Percentiles rank a stretch among this genome's conserved stretches.
Evolutionary conservation across 2,797 vertebrate genomes (phyloP).

Genomic region (Sebastes trivittatus): DNA sequence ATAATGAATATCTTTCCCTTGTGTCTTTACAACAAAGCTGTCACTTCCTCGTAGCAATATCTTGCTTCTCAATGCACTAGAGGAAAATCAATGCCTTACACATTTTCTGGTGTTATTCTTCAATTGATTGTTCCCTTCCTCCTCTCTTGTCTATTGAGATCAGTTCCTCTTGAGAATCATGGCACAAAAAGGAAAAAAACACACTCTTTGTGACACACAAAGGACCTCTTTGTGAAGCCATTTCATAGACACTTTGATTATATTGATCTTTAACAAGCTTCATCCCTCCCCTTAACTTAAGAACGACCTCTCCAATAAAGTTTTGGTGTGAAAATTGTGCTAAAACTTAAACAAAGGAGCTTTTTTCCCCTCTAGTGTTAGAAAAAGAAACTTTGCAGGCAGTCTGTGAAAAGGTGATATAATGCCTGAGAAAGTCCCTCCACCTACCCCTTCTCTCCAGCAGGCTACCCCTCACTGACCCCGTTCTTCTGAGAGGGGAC

Average conservation of each 20-base stretch:
- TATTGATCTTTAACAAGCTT: slow-evolving; percentile 1
- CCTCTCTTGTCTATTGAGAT: slow-evolving; percentile 12
- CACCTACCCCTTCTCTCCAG: slow-evolving; percentile 21
- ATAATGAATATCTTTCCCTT: slow-evolving; percentile 14
- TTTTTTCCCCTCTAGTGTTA: not conserved
- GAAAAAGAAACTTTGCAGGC: slow-evolving; percentile 20
- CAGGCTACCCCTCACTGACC: slow-evolving; percentile 65
- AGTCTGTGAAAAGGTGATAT: slow-evolving; percentile 62
- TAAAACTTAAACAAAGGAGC: slow-evolving; percentile 5
- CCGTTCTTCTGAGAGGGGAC: slow-evolving; percentile 54
- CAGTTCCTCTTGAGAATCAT: slow-evolving; percentile 12
- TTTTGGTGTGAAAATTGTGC: not conserved
- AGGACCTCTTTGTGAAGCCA: slow-evolving; percentile 13
- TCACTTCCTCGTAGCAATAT: slow-evolving; percentile 18
- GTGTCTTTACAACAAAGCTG: slow-evolving; percentile 14
- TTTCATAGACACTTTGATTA: slow-evolving; percentile 17
- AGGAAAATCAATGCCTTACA: slow-evolving; percentile 48
- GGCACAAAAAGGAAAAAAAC: not conserved
- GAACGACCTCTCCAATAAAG: not conserved
- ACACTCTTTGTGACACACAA: slow-evolving; percentile 23
- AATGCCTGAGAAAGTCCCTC: slow-evolving; percentile 20
- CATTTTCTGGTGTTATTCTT: slow-evolving; percentile 30
- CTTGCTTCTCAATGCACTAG: slow-evolving; percentile 28
- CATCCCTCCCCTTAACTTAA: not conserved
- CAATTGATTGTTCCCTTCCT: slow-evolving; percentile 25